Conservation (phyloP, 2,113 vertebrate species). For the Oxyruncus cristatus region DNA sequence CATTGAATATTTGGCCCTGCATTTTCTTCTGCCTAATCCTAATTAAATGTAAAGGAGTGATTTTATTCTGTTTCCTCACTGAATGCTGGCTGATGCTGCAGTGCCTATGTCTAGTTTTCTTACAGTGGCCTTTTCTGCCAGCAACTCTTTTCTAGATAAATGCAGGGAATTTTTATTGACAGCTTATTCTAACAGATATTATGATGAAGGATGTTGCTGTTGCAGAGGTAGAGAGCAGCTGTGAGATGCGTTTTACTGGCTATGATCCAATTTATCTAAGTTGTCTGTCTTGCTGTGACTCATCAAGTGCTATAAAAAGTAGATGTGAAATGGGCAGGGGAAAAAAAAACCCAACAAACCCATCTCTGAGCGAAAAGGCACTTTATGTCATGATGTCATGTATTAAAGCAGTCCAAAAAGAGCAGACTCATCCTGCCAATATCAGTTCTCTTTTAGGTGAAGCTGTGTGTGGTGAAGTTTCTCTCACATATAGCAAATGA, state of each 20-base stretch:
- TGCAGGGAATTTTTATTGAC: slow-evolving; percentile 34
- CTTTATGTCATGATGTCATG: background rate
- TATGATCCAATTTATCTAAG: slow-evolving; percentile 37
- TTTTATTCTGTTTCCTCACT: background rate
- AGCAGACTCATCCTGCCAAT: background rate
- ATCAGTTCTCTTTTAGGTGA: background rate
- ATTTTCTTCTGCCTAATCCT: background rate
- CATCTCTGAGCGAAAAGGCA: background rate
- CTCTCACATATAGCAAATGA: background rate
- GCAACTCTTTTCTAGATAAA: background rate
- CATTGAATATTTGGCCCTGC: background rate
- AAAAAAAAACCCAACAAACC: background rate
- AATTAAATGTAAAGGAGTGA: background rate
- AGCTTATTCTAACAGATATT: slow-evolving; percentile 36
- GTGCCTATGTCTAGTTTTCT: background rate
- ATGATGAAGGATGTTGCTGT: slow-evolving; percentile 27
- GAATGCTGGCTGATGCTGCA: background rate
- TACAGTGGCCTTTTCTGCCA: background rate
- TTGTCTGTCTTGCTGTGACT: slow-evolving; percentile 25
- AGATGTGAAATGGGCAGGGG: background rate
- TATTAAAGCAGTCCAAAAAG: background rate
- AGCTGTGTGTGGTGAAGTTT: background rate
- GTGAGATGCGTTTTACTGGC: slow-evolving; percentile 30
- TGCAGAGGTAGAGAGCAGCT: slow-evolving; percentile 40
- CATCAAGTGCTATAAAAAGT: background rate